These are phyloP conservation scores for Trichoplusia ni DNA, from an alignment of 1,140 invertebrate species.

Conservation along the genomic window DNA sequence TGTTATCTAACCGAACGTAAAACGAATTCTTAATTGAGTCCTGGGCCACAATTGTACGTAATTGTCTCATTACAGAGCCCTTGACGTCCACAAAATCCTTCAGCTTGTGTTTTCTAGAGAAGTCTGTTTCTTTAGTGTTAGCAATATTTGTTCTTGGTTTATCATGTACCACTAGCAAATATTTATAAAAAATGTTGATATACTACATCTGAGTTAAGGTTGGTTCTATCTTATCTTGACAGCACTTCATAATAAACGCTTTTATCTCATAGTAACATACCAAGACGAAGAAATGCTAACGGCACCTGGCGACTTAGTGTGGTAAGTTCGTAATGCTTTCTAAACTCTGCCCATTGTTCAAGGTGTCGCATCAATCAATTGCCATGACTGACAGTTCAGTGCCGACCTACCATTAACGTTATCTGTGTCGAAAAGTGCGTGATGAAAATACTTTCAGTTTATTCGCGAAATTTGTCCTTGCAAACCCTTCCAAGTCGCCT, in stretches of 20 bases:
- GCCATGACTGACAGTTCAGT: slow-evolving; percentile 34
- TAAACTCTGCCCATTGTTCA: slow-evolving; percentile 15
- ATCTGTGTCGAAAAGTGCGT: slow-evolving; percentile 20
- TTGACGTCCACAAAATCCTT: too few relatives aligned
- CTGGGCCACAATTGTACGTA: too few relatives aligned
- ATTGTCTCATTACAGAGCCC: too few relatives aligned
- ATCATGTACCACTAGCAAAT: background rate
- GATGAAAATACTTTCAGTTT: slow-evolving; percentile 31
- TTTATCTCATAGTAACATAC: background rate
- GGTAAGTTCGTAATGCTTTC: background rate
- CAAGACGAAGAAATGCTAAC: too few relatives aligned
- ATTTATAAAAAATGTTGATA: background rate
- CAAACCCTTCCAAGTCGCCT: background rate
- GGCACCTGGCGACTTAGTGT: too few relatives aligned
- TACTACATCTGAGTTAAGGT: background rate
- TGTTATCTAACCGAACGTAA: too few relatives aligned
- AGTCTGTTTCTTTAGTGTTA: background rate
- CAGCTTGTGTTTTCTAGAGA: background rate
- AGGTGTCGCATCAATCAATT: slow-evolving; percentile 35
- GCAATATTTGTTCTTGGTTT: background rate
- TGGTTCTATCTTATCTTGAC: slow-evolving; percentile 26
- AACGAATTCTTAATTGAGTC: too few relatives aligned
- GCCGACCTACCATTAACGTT: slow-evolving; percentile 28
- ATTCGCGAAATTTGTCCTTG: slow-evolving; percentile 7
- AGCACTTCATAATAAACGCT: slow-evolving; percentile 8